Base-by-base conservation (phyloP, 2,797 vertebrate species). In the Siniperca undulata region DNA sequence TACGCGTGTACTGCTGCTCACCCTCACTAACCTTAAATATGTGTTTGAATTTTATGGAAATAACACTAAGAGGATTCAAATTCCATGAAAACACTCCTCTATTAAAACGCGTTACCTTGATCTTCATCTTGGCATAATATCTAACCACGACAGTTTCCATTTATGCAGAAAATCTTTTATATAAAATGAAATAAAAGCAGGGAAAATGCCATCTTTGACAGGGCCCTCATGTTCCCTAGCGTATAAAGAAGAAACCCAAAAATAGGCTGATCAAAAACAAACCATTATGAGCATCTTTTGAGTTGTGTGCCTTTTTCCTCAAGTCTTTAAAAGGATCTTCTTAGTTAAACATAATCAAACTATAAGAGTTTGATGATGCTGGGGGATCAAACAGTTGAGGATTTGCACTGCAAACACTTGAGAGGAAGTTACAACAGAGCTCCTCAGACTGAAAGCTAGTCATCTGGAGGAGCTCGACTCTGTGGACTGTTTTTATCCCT, bases 341-440 rank as follows among this genome's bases (percentile, higher is more conserved):
- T 80, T 14, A 55, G 68, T 68, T 78, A 77, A 83, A 89, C 70
- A 81, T 59, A 69, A 84, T 79, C 80, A 81, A 68, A 71, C 52
- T 40, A 4, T 77, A 19, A 83, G 65, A 44, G 76, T 78, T 22
- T 74, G 74, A 82, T 70, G 79, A 88, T 64, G 70, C 59, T 22
- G 64, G 19, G 55, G 70, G 69, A 76, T 83, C 77, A 84, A 77
- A 85, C 61, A 64, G 60, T 81, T 9, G n/a, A 64, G 64, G 34
- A 78, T 74, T 48, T 78, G 53, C 65, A n/a, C 0, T 1, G 83
- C 79, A 89, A 89, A 89, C 79, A 91, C 50, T 83, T 48, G 8
- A 79, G 69, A 74, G 52, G 64, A 81, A 42, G 71, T 71, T 55
- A 74, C 36, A 55, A 69, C 55, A 34, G 58, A 84, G 55, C 44